phyloP scores from a whole-genome alignment of 37 sponge, comb jelly and placozoan species.

The Beroe forskalii region DNA sequence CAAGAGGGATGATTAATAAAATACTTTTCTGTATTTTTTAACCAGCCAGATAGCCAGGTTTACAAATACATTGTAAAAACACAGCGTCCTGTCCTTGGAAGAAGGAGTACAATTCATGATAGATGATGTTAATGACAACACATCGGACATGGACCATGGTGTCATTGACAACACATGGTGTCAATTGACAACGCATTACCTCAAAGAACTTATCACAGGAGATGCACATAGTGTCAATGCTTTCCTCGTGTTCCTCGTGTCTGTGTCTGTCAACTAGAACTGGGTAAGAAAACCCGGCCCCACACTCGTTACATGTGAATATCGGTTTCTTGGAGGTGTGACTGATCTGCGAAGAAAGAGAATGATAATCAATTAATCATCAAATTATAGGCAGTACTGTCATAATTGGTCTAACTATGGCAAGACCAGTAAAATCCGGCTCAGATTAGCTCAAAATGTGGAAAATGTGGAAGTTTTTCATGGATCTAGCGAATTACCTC shows the following conservation, averaged over 20 bases:
- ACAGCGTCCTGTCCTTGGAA: neutral
- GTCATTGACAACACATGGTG: too few species aligned
- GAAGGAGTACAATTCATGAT: neutral
- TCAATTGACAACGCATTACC: too few species aligned
- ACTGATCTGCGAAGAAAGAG: too few species aligned
- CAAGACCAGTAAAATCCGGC: neutral
- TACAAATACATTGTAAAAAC: too few species aligned
- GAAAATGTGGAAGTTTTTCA: too few species aligned
- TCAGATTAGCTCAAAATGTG: neutral
- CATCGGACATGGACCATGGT: too few species aligned
- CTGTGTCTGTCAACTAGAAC: slow-evolving; percentile 49
- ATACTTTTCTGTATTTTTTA: too few species aligned
- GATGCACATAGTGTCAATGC: slow-evolving; percentile 38
- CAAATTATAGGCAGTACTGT: too few species aligned
- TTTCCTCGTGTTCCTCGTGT: slow-evolving; percentile 46
- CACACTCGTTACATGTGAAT: slow-evolving; percentile 1
- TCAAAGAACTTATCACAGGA: slow-evolving; percentile 49
- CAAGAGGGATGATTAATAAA: too few species aligned
- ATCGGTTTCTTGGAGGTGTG: slow-evolving; percentile 24
- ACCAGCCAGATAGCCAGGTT: too few species aligned
- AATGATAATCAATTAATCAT: too few species aligned
- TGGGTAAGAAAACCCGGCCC: slow-evolving; percentile 30
- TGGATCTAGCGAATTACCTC: too few species aligned
- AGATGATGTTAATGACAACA: slow-evolving; percentile 13
- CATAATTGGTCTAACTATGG: neutral